Evolutionary conservation across 2,113 vertebrate species (phyloP).

Genomic region (Chitala chitala): DNA sequence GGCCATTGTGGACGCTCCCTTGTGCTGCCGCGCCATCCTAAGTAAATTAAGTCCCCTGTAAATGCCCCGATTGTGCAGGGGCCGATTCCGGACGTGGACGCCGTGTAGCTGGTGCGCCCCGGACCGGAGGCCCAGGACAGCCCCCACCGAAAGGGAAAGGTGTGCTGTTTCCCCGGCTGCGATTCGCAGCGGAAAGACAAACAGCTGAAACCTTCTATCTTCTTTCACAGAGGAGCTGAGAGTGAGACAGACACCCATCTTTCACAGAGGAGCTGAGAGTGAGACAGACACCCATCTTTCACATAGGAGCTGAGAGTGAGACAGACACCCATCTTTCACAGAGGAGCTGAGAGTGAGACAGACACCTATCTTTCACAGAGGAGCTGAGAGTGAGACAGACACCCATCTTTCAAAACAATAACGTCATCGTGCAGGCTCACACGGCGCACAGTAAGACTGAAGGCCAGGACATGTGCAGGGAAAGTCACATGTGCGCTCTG

Average conservation of each 20-base stretch:
- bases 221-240: slow-evolving; percentile 38
- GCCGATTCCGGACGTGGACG: slow-evolving; percentile 53
- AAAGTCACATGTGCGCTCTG: not conserved
- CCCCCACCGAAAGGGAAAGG: not conserved
- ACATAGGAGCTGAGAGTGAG: too few species aligned
- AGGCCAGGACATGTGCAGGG: slow-evolving; percentile 27
- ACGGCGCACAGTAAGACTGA: not conserved
- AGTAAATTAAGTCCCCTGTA: slow-evolving; percentile 81
- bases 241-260: slow-evolving; percentile 29
- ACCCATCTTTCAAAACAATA: too few species aligned
- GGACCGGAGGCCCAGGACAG: slow-evolving; percentile 7
- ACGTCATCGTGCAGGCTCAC: too few species aligned
- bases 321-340: too few species aligned
- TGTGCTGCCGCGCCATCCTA: slow-evolving; percentile 71
- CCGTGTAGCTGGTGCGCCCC: slow-evolving; percentile 57
- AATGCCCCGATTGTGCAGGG: slow-evolving; percentile 77
- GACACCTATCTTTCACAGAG: too few species aligned
- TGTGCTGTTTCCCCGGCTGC: too few species aligned
- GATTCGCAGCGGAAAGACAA: not conserved
- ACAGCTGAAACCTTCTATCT: slow-evolving; percentile 36
- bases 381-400: too few species aligned
- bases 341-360: too few species aligned
- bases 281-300: too few species aligned
- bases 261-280: slow-evolving; percentile 25
- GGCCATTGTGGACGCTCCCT: slow-evolving; percentile 78